Base-by-base conservation (phyloP, 2,888 invertebrate species). In the Archaeoteleia sp. region DNA sequence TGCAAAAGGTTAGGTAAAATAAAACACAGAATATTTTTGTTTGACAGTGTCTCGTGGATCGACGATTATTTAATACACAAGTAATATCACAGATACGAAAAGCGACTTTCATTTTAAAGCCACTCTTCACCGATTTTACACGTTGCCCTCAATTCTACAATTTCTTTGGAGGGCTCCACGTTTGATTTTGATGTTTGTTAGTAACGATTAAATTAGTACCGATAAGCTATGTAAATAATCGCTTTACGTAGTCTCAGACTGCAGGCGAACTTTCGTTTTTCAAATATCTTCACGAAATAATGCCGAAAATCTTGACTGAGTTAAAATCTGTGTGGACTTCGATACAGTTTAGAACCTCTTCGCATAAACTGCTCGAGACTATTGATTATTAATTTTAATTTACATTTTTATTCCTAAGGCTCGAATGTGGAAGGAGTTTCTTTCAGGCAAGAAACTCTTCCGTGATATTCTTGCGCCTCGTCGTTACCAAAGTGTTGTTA, bases 41-140 rank as follows among this genome's bases (percentile, higher is more conserved):
- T 75, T 67, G 69, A 77, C 74, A 78, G 72, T 78, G 75, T 80
- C 76, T 81, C 78, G 75, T 82, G 74, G 76, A 79, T 79, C 77
- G 75, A 79, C 74, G 75, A 80, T 81, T 80, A 75, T 77, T 80
- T 79, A 80, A 81, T 84, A 83, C 80, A 82, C 75, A 82, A 82
- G 78, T 84, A 84, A 84, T 84, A 85, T 85, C 84, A 85, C 84
- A 85, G 84, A 80, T 76, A 74, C 73, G 77, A 78, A 79, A 73
- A 76, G 72, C 75, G 72, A 69, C 15, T 13, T 39, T 39, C n/a
- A n/a, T 29, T 17, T 39, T 67, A 74, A 58, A 67, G 66, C 63
- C 71, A 67, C 72, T 71, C 70, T 74, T 71, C 74, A 74, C 77
- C 73, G 61, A 73, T 77, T 75, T 77, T 76, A 67, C 71, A 76